Evolutionary conservation across 2,888 invertebrate genomes (phyloP), one percentile per base, ranked within the genome.

Genomic region (Megalurothrips usitatus): DNA sequence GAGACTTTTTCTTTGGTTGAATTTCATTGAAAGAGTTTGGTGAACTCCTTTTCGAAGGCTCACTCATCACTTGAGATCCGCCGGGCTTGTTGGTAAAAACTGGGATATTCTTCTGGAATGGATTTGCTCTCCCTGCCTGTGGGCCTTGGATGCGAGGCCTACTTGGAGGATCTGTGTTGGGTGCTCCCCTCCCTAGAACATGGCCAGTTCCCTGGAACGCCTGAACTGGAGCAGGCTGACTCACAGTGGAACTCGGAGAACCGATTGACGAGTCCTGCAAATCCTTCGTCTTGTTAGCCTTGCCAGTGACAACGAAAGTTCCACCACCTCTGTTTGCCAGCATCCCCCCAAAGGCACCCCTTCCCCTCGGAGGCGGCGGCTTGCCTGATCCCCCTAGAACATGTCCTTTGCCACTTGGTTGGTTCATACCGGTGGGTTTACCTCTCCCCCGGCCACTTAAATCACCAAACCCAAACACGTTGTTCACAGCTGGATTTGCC

Each of bases 21-120:
- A 34, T 75, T 19, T 49, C 78, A 28, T 43, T 78, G 26, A 82
- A 49, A 83, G 87, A 87, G 17, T 86, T 86, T 79, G 87, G 86
- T 68, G 89, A 85, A 85, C 89, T 89, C 6, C 84, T 83, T 84
- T 88, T 87, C 75, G 89, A 85, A 81, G 85, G 84, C 0, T 82
- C 82, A 82, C 87, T 85, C 4, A 83, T 47, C 12, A 88, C 84
- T 26, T 82, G 84, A 81, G 63, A 79, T 80, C 34, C 34, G 81
- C 14, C 48, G 68, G 78, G 75, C 47, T 28, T 10, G 49, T 28
- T 78, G 79, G 52, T 23, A 68, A 19, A 26, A 43, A 58, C 78
- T 79, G 19, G 8, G 4, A 68, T 28, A 12, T 34, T 23, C 28
- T 23, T 58, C 58, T 43, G 34, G 34, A 43, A 43, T 43, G 34